Base-by-base conservation (phyloP, 2,113 vertebrate genomes). In the Ibidorhyncha struthersii region DNA sequence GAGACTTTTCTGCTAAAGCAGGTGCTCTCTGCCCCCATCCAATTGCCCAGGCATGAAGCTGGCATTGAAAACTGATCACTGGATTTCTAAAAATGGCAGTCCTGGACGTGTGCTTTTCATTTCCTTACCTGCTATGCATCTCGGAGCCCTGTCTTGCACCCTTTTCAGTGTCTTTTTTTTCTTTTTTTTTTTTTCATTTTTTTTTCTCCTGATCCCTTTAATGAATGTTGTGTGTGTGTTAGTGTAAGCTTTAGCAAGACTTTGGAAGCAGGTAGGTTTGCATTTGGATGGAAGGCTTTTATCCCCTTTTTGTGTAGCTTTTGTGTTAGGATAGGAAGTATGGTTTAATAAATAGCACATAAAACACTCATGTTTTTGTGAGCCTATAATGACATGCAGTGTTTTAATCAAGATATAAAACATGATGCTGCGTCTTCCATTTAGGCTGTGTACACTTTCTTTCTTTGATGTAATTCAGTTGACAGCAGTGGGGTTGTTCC, bases 391-490 rank as follows among this genome's bases (percentile, higher is more conserved):
- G 13, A 20, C 1, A 5, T 32, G 53, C 53, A 32, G 25, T 50
- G 36, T 61, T 92, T 77, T 80, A 40, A 47, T 52, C 47, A 70
- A 69, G 32, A 61, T 50, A 2, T 56, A 66, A 89, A 79, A 70
- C 71, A n/a, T 49, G 21, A 56, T 62, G 34, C 21, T 62, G 36
- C 7, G 0, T 58, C 58, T 91, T 74, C 36, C 10, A 12, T 88
- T 90, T 85, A 63, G 50, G 14, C 32, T 80, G 16, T 43, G 41
- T 56, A 34, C 3, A 0, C 78, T 67, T 84, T 1, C 53, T 62
- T 72, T 61, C 65, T 91, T 79, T 87, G 91, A 87, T 87, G 58
- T 83, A 79, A 94, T 90, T 76, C 40, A 53, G 59, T 72, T 96
- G 93, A 79, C 65, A n/a, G 80, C 47, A 69, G 20, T 58, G 49